phyloP scores from a whole-genome alignment of 2,113 vertebrate species.

The Malaclemys terrapin region DNA sequence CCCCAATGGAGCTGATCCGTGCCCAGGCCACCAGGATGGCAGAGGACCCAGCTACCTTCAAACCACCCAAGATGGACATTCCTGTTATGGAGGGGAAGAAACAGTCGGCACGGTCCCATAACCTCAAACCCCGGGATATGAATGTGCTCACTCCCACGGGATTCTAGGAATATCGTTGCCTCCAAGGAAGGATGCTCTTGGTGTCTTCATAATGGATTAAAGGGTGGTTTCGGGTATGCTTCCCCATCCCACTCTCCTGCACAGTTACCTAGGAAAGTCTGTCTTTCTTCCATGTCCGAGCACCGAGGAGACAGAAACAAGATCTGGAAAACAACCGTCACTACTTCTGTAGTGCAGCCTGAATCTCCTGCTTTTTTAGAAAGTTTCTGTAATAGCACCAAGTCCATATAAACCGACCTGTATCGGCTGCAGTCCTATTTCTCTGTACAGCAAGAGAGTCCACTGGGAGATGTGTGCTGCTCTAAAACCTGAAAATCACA shows the following conservation, averaged over 20 bases:
- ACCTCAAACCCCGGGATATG: slow-evolving; percentile 89
- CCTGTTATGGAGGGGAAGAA: slow-evolving; percentile 81
- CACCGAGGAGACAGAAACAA: not conserved
- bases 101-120: slow-evolving; percentile 83
- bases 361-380: not conserved
- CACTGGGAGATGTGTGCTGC: not conserved
- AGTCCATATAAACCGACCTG: not conserved
- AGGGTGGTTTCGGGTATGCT: slow-evolving; percentile 22
- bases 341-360: slow-evolving; percentile 4
- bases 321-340: not conserved
- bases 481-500: not conserved
- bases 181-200: not conserved
- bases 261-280: slow-evolving; percentile 54
- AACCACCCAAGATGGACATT: slow-evolving; percentile 89
- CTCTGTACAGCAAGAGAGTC: not conserved
- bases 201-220: not conserved
- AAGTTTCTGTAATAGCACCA: not conserved
- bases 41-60: slow-evolving; percentile 84
- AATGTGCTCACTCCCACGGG: slow-evolving; percentile 93
- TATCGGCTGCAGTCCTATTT: not conserved
- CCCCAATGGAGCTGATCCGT: slow-evolving; percentile 90
- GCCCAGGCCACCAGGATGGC: slow-evolving; percentile 84
- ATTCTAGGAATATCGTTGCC: slow-evolving; percentile 78
- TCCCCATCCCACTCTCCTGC: slow-evolving; percentile 5
- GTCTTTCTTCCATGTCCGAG: not conserved